Conservation (phyloP, 2,888 invertebrate species). For the Punctoribates punctum region DNA sequence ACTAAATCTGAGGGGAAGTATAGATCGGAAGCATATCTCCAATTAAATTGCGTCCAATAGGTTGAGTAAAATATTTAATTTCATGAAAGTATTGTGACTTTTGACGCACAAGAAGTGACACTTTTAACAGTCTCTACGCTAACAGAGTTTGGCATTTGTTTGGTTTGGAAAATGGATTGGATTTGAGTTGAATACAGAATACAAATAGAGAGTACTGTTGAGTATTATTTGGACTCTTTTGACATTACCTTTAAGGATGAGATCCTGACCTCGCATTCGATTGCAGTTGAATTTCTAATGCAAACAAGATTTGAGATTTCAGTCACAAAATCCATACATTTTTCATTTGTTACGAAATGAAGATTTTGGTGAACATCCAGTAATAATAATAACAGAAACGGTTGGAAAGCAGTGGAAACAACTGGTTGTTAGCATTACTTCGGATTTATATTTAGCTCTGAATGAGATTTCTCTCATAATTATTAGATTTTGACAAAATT, state of each 20-base stretch:
- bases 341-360: not conserved
- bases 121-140: no score
- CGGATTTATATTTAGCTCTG: no score
- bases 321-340: not conserved
- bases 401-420: not conserved
- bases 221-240: not conserved
- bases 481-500: no score
- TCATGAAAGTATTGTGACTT: no score
- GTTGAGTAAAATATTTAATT: no score
- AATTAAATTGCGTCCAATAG: no score
- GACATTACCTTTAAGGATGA: conserved; percentile 40
- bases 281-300: conserved; percentile 40
- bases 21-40: no score
- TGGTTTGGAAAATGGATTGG: not conserved
- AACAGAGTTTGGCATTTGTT: no score
- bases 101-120: no score
- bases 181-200: not conserved
- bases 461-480: no score
- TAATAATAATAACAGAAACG: not conserved
- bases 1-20: no score
- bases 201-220: not conserved
- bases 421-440: not conserved
- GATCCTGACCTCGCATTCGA: conserved; percentile 38
- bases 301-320: conserved; percentile 11
- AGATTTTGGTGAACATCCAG: not conserved